Base-by-base conservation (phyloP, 2,888 invertebrate species). In the Esperia sulphurella region DNA sequence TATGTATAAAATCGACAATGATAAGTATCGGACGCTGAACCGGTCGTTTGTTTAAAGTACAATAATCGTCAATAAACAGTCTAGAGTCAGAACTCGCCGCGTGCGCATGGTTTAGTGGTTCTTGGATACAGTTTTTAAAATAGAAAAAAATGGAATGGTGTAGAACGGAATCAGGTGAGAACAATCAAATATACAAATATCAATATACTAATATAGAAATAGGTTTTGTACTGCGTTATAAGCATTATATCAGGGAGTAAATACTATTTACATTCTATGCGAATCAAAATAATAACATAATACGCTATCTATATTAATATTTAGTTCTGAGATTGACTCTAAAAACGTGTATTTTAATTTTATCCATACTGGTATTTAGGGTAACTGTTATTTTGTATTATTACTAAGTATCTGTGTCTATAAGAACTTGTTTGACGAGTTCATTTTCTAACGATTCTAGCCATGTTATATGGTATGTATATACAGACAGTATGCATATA, bases 141-240 rank as follows among this genome's bases (percentile, higher is more conserved):
- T 43, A n/a, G 38, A 51, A 50, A 14, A 65, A 60, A 59, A 83
- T 84, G 83, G 76, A 80, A 60, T 76, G 69, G 70, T 64, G 59
- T 37, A 61, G 50, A n/a, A 73, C 79, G 31, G 61, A 69, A 31
- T 64, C 72, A 48, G 80, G 82, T 82, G 43, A 64, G n/a, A n/a
- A n/a, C n/a, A n/a, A n/a, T n/a, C n/a, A n/a, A n/a, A n/a, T n/a
- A n/a, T n/a, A n/a, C n/a, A n/a, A n/a, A n/a, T n/a, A n/a, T n/a
- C n/a, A n/a, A n/a, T n/a, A n/a, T n/a, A n/a, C n/a, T n/a, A n/a
- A n/a, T n/a, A n/a, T n/a, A n/a, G 2, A 21, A 21, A 21, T 21
- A 21, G 5, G 21, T 21, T 4, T 10, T n/a, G n/a, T n/a, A n/a
- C 33, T 33, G 10, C 33, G 4, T 33, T 4, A 4, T 33, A 10